These are phyloP conservation scores for Darevskia mixta DNA, from an alignment of 2,797 vertebrate species.

Conservation along the genomic window DNA sequence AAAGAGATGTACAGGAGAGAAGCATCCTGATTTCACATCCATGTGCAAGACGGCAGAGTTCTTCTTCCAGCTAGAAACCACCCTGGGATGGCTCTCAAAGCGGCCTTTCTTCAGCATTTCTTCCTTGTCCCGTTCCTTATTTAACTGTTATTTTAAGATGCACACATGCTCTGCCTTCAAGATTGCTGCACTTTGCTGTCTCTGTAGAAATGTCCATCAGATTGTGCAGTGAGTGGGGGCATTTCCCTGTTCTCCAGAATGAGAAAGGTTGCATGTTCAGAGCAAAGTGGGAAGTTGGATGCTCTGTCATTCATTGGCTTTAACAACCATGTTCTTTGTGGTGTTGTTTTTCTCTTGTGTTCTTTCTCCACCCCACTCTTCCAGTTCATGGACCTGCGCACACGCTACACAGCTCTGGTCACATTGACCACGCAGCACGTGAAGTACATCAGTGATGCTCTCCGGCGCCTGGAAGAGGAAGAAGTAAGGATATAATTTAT, in stretches of 20 bases:
- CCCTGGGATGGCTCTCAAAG: neutral
- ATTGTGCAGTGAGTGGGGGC: neutral
- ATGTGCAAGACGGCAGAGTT: too few relatives aligned
- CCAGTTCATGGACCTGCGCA: conserved; percentile 97
- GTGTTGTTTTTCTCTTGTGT: neutral
- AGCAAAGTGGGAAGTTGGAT: neutral
- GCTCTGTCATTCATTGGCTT: too few relatives aligned
- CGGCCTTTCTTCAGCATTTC: neutral
- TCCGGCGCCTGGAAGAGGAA: conserved; percentile 93
- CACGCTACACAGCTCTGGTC: conserved; percentile 95
- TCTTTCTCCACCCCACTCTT: fast-evolving
- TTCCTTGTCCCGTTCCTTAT: neutral
- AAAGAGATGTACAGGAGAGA: conserved; percentile 7
- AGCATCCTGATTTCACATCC: neutral
- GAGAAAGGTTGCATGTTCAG: neutral
- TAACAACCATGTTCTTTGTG: neutral
- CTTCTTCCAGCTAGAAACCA: too few relatives aligned
- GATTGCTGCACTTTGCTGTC: neutral
- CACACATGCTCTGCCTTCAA: conserved; percentile 22
- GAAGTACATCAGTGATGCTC: conserved; percentile 96
- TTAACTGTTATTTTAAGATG: conserved; percentile 15
- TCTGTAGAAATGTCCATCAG: neutral
- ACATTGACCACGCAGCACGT: conserved; percentile 97
- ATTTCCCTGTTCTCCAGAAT: neutral
- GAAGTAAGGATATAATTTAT: conserved; percentile 81